These are phyloP conservation scores for Anthoscopus minutus DNA, from an alignment of 2,113 vertebrate species.

Conservation along the genomic window DNA sequence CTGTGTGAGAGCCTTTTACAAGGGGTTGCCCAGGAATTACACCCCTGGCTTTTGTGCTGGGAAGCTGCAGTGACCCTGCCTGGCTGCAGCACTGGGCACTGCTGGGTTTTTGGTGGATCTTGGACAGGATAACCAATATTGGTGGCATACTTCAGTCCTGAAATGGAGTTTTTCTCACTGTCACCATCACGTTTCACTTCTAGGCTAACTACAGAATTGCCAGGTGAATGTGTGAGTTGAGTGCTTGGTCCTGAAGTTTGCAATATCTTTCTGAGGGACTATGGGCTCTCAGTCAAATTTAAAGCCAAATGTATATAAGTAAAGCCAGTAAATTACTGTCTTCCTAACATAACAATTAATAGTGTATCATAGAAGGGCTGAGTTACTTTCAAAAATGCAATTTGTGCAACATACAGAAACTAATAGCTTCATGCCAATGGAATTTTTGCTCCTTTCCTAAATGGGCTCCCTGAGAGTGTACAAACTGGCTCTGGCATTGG, in stretches of 20 bases:
- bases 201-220: not conserved
- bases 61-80: not conserved
- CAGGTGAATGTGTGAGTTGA: not conserved
- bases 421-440: not conserved
- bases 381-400: not conserved
- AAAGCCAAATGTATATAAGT: not conserved
- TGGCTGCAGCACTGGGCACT: not conserved
- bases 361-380: not conserved
- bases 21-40: not conserved
- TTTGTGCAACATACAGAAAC: not conserved
- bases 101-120: not conserved
- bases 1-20: not conserved
- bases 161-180: not conserved
- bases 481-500: not conserved
- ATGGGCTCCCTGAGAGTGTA: not conserved
- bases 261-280: not conserved
- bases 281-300: not conserved
- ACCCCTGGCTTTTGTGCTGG: not conserved
- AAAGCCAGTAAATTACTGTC: not conserved
- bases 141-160: not conserved
- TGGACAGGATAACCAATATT: not conserved
- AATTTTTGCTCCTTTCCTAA: not conserved
- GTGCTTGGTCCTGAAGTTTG: not conserved
- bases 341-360: not conserved
- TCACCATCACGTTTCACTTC: not conserved